Evolutionary conservation across 2,113 vertebrate species (phyloP), one percentile per base, ranked within the genome.

Genomic region (Archocentrus centrarchus): DNA sequence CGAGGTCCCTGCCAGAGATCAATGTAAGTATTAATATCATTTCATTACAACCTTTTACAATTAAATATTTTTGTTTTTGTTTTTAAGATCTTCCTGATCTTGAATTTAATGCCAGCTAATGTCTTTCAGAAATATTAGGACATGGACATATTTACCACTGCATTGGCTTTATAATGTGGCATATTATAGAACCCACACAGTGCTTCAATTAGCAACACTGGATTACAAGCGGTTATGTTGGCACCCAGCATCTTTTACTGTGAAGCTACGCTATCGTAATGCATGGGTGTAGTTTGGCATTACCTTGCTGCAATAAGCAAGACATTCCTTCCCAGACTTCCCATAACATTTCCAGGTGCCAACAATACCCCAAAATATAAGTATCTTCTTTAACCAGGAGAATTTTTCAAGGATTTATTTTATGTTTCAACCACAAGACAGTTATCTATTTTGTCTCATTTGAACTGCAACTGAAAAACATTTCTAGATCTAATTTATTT

Each of bases 1-100:
- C 98, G 96, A 88, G 92, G 83, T 62, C 98, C 98, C 98, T 99
- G 22, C 78, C 30, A 88, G 22, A 86, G 17, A 88, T 84, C 18
- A 90, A 53, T 37, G 15, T 60, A 35, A 50, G 7, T 6, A 53
- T 59, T 32, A 32, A 55, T 66, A 17, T 41, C 2, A 53, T 64
- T 30, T 84, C 30, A 64, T 75, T 17, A 61, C 27, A 75, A 75
- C 50, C 9, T 11, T 59, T 59, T 59, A 70, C 55, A 39, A 18
- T 41, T 27, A 9, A 58, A 47, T 11, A n/a, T 55, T 68, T 47
- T 0, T 18, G 47, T 47, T 27, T 27, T 18, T 27, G 3, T 73
- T 73, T 73, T 32, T 13, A 73, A 3, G 0, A 73, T 53, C 11
- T 73, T 70, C 18, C 50, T 47, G 14, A 68, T 11, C 22, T 30